Conservation (phyloP, 1,140 invertebrate genomes). For the Parasteatoda tepidariorum region DNA sequence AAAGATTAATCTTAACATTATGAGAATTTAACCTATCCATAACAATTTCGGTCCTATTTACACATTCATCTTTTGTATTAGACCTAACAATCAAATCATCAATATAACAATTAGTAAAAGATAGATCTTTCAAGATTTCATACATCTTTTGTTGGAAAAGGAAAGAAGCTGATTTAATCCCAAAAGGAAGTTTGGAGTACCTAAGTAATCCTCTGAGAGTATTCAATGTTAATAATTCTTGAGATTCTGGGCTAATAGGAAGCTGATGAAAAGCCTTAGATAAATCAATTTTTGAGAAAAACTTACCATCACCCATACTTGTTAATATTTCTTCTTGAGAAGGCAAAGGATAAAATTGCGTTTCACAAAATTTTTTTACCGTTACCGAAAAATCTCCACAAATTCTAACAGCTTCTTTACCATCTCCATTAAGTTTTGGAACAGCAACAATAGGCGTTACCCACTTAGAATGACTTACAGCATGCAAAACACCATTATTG, state of each 20-base stretch:
- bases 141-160: neutral
- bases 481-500: neutral
- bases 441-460: neutral
- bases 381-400: neutral
- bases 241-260: neutral
- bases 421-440: neutral
- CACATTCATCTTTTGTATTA: neutral
- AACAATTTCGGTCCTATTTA: neutral
- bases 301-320: neutral
- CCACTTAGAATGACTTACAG: neutral
- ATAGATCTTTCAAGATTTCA: neutral
- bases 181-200: neutral
- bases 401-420: neutral
- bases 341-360: neutral
- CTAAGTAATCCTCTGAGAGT: conserved; percentile 64
- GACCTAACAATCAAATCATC: neutral
- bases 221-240: neutral
- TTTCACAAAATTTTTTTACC: neutral
- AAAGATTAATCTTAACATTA: neutral
- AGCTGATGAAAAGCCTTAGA: neutral
- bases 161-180: neutral
- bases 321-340: neutral
- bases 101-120: neutral
- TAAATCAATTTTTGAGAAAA: conserved; percentile 2
- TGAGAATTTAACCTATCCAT: neutral